Conservation (phyloP, 1,140 invertebrate species). For the Carcinoscorpius rotundicauda region DNA sequence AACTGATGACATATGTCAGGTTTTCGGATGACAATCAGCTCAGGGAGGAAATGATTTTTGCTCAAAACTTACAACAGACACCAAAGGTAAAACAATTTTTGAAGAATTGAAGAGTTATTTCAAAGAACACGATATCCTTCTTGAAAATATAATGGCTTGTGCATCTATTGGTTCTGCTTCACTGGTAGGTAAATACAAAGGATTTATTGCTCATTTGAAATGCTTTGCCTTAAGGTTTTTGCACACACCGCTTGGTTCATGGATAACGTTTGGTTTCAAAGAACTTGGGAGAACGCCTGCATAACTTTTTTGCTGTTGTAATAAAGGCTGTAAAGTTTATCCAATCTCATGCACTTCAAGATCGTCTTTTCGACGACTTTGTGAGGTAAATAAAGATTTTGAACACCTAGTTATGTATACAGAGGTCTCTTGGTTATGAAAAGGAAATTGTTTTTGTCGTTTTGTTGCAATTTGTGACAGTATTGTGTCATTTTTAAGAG, state of each 20-base stretch:
- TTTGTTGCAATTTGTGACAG: too few relatives aligned
- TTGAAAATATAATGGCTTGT: constrained; percentile 28
- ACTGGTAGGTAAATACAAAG: constrained; percentile 25
- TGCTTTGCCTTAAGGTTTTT: constrained; percentile 21
- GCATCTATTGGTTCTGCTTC: constrained; percentile 28
- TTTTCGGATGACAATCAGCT: constrained; percentile 7
- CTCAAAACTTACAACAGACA: constrained; percentile 12
- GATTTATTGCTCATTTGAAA: constrained; percentile 27
- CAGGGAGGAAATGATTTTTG: constrained; percentile 8
- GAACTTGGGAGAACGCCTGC: constrained; percentile 6
- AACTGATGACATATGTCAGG: constrained; percentile 5
- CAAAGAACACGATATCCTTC: constrained; percentile 24
- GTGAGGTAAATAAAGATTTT: too few relatives aligned
- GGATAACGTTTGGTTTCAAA: constrained; percentile 16
- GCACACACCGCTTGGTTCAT: constrained; percentile 15
- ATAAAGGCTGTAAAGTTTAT: too few relatives aligned
- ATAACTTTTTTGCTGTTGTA: neutral
- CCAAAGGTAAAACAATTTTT: constrained; percentile 17
- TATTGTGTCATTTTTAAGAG: too few relatives aligned
- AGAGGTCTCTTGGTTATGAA: too few relatives aligned
- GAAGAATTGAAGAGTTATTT: constrained; percentile 25
- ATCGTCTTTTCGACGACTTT: too few relatives aligned
- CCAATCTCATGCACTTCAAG: too few relatives aligned
- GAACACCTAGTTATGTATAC: too few relatives aligned
- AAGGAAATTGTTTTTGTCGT: too few relatives aligned